Conservation (phyloP, 2,113 vertebrate genomes). For the Butastur rufipennis region DNA sequence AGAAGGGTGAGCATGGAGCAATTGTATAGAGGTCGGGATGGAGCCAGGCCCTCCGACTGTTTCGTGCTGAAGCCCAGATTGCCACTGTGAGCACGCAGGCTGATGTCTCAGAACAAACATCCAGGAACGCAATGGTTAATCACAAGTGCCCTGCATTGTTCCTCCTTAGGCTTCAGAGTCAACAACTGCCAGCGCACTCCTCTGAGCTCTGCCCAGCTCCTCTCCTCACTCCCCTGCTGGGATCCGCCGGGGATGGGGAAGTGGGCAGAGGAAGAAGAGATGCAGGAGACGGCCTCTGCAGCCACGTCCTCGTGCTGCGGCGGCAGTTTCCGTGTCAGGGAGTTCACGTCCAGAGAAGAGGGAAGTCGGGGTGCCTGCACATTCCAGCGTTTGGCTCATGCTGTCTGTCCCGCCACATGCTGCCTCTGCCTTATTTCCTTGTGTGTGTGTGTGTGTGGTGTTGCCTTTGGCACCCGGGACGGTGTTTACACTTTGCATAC, state of each 20-base stretch:
- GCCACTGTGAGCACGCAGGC: neutral
- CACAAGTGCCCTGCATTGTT: neutral
- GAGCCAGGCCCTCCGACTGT: neutral
- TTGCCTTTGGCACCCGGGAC: neutral
- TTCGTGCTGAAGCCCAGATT: neutral
- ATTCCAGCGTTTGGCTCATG: neutral
- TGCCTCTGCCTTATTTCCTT: neutral
- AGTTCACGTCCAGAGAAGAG: neutral
- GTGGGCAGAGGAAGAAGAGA: neutral
- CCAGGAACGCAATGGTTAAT: neutral
- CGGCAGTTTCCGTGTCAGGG: neutral
- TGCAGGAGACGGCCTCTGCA: neutral
- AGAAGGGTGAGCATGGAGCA: accelerated
- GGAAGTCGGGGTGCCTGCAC: neutral
- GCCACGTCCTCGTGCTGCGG: neutral
- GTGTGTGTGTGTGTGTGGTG: neutral
- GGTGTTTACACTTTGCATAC: neutral
- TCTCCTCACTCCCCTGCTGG: neutral
- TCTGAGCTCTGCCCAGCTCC: neutral
- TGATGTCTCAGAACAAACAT: neutral
- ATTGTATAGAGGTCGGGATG: neutral
- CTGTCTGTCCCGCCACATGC: neutral
- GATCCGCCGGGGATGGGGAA: neutral
- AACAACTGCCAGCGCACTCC: neutral
- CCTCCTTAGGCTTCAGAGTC: neutral